Base-by-base conservation (phyloP, 2,113 vertebrate species). In the Sinocyclocheilus anophthalmus region DNA sequence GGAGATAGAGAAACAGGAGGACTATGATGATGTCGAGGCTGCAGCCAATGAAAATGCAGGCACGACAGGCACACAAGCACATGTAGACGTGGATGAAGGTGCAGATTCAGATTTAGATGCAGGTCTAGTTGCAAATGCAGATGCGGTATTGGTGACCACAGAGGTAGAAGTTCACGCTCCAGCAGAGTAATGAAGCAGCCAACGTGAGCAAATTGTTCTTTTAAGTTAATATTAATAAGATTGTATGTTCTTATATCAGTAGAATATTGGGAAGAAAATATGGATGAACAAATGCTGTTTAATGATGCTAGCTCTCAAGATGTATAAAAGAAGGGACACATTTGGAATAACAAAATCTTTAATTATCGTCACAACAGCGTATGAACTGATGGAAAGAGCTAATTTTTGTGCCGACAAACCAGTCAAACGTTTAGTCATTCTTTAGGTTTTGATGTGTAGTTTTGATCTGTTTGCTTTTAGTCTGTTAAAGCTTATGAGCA, bases 21-120 rank as follows among this genome's bases (percentile, higher is more conserved):
- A 55, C 5, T 94, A 92, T 18, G 94, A 94, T 0, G 92, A 94
- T 88, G 87, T 1, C 18, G 75, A 69, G 9, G 20, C 53, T 13
- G 13, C 16, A 33, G 5, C 59, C 13, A 3, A 3, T 72, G 22
- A 57, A 3, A 39, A n/a, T 5, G 80, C 22, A 69, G n/a, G 72
- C 24, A 67, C 0, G 4, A 14, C 12, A 24, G 2, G 16, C 9
- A 13, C 22, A 37, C 55, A 22, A 53, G 57, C 30, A 37, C 20
- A 33, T 26, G 24, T 39, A 26, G 13, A 12, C 11, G 10, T 55
- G 26, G 37, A 80, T 42, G 57, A n/a, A 18, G 57, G 10, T n/a
- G n/a, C 42, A 76, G 73, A 26, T n/a, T 50, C 73, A 76, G 73
- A 76, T 26, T 50, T 14, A 50, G 48, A 50, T 14, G 39, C 39